Evolutionary conservation across 2,888 invertebrate species (phyloP).

Genomic region (Drosophila bunnanda): DNA sequence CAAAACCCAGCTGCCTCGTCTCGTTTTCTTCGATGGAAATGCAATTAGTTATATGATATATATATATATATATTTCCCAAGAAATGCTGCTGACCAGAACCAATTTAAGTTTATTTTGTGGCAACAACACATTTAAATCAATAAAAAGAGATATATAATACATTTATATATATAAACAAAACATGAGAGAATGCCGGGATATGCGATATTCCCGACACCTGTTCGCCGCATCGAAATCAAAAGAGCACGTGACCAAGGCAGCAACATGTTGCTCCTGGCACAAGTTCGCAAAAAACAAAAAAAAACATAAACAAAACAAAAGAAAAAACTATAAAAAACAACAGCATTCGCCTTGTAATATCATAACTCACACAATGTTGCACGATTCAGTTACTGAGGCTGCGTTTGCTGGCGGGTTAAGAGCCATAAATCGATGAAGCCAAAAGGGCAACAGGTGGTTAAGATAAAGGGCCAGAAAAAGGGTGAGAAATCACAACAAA

Average conservation of each 20-base stretch:
- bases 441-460: conserved; percentile 64
- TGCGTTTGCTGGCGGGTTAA: conserved; percentile 40
- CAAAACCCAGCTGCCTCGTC: conserved; percentile 24
- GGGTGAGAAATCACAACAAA: conserved; percentile 3
- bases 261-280: conserved; percentile 48
- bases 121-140: no score
- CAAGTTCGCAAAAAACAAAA: neutral
- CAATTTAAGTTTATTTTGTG: neutral
- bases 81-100: conserved; percentile 21
- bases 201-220: conserved; percentile 35
- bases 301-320: neutral
- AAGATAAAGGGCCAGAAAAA: conserved; percentile 27
- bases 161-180: no score
- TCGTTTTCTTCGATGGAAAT: conserved; percentile 18
- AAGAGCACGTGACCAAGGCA: conserved; percentile 61
- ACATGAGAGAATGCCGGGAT: neutral
- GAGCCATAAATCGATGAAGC: conserved; percentile 65
- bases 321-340: conserved; percentile 1
- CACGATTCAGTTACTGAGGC: conserved; percentile 34
- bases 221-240: conserved; percentile 64
- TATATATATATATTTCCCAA: conserved; percentile 11
- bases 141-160: no score
- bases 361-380: conserved; percentile 66
- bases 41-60: conserved; percentile 33
- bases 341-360: conserved; percentile 45